Evolutionary conservation across 2,888 invertebrate genomes (phyloP).

Genomic region (Epirrhoe alternata): DNA sequence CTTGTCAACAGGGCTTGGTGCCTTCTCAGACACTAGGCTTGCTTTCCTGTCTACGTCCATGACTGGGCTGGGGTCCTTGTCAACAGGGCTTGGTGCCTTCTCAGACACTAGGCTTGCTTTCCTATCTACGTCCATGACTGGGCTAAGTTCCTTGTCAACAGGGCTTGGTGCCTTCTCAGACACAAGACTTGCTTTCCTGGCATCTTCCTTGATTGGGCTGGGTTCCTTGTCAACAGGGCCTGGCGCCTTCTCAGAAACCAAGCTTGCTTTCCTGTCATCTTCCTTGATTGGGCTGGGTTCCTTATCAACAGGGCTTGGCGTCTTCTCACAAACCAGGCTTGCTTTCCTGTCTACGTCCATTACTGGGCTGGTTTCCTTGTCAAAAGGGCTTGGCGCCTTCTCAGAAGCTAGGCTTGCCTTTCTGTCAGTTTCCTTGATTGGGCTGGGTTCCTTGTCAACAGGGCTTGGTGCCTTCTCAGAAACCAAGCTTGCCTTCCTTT

Average conservation of each 20-base stretch:
- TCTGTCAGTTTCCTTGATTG: background rate
- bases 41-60: slow-evolving; percentile 6
- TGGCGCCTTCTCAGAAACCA: slow-evolving; percentile 7
- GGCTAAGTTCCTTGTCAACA: slow-evolving; percentile 1
- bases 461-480: slow-evolving; percentile 30
- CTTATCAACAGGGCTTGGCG: slow-evolving; percentile 20
- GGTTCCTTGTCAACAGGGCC: slow-evolving; percentile 19
- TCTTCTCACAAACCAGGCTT: slow-evolving; percentile 23
- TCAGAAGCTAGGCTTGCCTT: slow-evolving; percentile 5
- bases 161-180: slow-evolving; percentile 17
- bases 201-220: slow-evolving; percentile 11
- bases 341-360: slow-evolving; percentile 14
- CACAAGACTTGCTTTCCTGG: slow-evolving; percentile 22
- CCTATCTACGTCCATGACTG: background rate
- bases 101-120: slow-evolving; percentile 4
- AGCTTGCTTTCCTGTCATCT: slow-evolving; percentile 23
- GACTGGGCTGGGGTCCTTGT: slow-evolving; percentile 34
- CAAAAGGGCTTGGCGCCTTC: slow-evolving; percentile 16
- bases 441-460: background rate
- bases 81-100: slow-evolving; percentile 14
- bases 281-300: slow-evolving; percentile 30
- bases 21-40: slow-evolving; percentile 8
- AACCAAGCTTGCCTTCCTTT: slow-evolving; percentile 10
- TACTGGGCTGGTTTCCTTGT: slow-evolving; percentile 7
- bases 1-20: slow-evolving; percentile 17